Base-by-base conservation (phyloP, 2,113 vertebrate species). In the Scytalopus superciliaris region DNA sequence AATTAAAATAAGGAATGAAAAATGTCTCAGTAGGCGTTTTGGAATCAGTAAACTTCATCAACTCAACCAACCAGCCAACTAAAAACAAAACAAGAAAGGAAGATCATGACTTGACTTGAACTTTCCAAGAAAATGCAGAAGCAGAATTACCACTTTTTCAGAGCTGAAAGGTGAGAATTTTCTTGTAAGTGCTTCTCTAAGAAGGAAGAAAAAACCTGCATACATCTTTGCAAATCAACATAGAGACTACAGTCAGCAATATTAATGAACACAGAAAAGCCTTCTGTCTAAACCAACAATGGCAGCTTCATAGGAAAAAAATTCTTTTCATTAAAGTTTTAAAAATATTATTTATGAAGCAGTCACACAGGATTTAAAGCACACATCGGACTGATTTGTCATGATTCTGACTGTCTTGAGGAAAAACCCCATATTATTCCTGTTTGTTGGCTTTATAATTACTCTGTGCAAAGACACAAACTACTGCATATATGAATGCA, bases 71-170 rank as follows among this genome's bases (percentile, higher is more conserved):
- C 59, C 59, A 94, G 86, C 73, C 90, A 92, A 92, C 85, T 60
- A 13, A 94, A 96, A 95, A 93, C 86, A 95, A 93, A 96, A 72
- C 84, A 94, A 96, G 89, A 94, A 89, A 90, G 86, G 35, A 96
- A 94, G 60, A 95, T 94, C 95, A 96, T 92, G 95, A 94, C 91
- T 96, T 95, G 93, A 91, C 93, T 94, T 97, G 93, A 97, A 87
- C 81, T 82, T 89, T 84, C 39, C 56, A 84, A 77, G 83, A 95
- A 94, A 93, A 93, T 30, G 70, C 59, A 90, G 82, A 86, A 78
- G 90, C 24, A 90, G 94, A 95, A 94, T 81, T 80, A 84, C 83
- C 56, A 45, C 63, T 72, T 90, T 92, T 92, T 78, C 85, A 84
- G 74, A 77, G 37, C 80, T 68, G 64, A 87, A 95, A 92, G 56